Base-by-base conservation (phyloP, 2,113 vertebrate species). In the Setophaga coronata region DNA sequence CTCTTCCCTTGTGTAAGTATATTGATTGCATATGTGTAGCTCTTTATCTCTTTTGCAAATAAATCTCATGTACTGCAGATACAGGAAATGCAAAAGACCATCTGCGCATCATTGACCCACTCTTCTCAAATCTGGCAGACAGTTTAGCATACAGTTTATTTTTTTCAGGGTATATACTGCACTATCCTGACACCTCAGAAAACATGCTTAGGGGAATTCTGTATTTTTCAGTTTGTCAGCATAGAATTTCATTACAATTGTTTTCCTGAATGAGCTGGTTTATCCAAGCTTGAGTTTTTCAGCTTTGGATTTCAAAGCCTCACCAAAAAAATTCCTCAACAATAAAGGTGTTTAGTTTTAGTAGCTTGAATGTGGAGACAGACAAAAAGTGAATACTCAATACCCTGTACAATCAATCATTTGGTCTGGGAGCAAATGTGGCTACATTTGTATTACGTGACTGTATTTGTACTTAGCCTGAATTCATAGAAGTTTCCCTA, bases 31-130 rank as follows among this genome's bases (percentile, higher is more conserved):
- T 72, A 82, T 89, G 45, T 65, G 47, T 81, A 94, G 48, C 70
- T 96, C 54, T 94, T 91, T 73, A 94, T 90, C 60, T 92, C 54
- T 74, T 95, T 73, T 81, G 38, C 36, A 96, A 96, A 93, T 89
- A 87, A 72, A 88, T 82, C 60, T 69, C 60, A 47, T 58, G 45
- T 84, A n/a, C 51, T 36, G 12, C 33, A 76, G 48, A 77, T 61
- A 73, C 1, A 66, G 60, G 21, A 86, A 96, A 94, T 70, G 47
- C 42, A 76, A 76, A 92, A 83, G 51, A 79, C 71, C 80, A 88
- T 92, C 54, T 81, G 67, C 58, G 31, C 47, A 40, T 61, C 67
- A 51, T 28, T 96, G 92, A 93, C 54, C 83, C 51, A 38, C 25
- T 93, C 61, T 72, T 73, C 53, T 79, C 40, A 90, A 91, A 93